Evolutionary conservation across 2,888 invertebrate species (phyloP), one percentile per base, ranked within the genome.

Genomic region (Drosophila borealis): DNA sequence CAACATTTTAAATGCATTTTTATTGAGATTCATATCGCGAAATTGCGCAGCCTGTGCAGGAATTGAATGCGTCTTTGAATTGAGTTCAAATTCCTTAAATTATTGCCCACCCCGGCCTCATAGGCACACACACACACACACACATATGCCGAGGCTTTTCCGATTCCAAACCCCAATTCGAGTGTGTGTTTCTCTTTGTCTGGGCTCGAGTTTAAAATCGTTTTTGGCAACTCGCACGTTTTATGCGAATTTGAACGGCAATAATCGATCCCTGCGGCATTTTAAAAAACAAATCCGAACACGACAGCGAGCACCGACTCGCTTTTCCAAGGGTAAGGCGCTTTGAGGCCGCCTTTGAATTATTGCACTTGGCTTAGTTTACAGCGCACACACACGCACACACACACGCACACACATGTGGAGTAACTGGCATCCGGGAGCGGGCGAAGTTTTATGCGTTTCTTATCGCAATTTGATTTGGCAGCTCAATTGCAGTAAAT

Each of bases 201-300:
- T 45, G 13, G 45, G 29, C 45, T 14, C 9, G 25, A 81, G 75
- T 89, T 90, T 88, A 83, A 90, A 90, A 89, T 89, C 87, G 90
- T 50, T 62, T 80, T 81, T 78, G 84, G 81, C 81, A 83, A 77
- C 82, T 90, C 90, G 91, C 91, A 91, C 91, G 92, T 92, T 91
- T 91, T 91, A 91, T 91, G 90, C 90, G 91, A 92, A 89, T 92
- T 92, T 92, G 92, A 92, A 91, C 91, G 91, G 92, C 90, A 92
- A 92, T 92, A 92, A 92, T 92, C 92, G 92, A 92, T 92, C 92
- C 92, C 92, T 88, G 92, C 92, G 92, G 92, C 92, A 92, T 92
- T 92, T 92, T 92, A 91, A 91, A 91, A 91, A 91, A 92, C 91
- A 92, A 92, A 92, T 92, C 92, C 90, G 70, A 78, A 67, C 65